Evolutionary conservation across 2,888 invertebrate genomes (phyloP).

Genomic region (Torymus tubicola): DNA sequence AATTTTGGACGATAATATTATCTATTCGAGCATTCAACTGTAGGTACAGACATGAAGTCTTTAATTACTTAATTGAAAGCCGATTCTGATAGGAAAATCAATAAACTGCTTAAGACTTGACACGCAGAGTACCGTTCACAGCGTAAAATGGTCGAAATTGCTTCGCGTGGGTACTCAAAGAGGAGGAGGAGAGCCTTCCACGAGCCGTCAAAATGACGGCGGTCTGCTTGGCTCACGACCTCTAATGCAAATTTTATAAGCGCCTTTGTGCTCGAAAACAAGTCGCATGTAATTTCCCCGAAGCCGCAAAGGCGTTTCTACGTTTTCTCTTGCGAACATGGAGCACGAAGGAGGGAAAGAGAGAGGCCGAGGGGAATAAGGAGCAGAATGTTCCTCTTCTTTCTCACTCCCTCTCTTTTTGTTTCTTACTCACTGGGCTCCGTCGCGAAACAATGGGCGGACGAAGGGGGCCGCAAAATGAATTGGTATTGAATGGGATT

Average conservation of each 20-base stretch:
- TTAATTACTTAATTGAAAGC: too few relatives aligned
- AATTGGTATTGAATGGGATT: slow-evolving; percentile 68
- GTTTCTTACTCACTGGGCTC: background rate
- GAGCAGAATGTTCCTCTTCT: background rate
- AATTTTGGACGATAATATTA: too few relatives aligned
- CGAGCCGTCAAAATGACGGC: too few relatives aligned
- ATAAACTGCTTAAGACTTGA: too few relatives aligned
- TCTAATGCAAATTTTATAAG: slow-evolving; percentile 39
- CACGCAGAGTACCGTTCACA: too few relatives aligned
- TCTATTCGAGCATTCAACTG: too few relatives aligned
- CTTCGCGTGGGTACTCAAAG: too few relatives aligned
- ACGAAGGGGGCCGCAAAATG: slow-evolving; percentile 64
- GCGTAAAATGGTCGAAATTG: too few relatives aligned
- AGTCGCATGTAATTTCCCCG: slow-evolving; percentile 32
- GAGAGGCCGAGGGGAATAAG: slow-evolving; percentile 18
- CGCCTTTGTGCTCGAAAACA: slow-evolving; percentile 33
- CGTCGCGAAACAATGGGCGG: slow-evolving; percentile 64
- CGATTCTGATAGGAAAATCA: too few relatives aligned
- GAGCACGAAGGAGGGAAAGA: background rate
- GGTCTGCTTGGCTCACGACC: background rate
- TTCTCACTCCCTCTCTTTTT: background rate
- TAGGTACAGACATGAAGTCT: too few relatives aligned
- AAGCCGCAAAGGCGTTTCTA: slow-evolving; percentile 8
- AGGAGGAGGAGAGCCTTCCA: too few relatives aligned
- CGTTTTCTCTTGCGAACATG: too few relatives aligned